Base-by-base conservation (phyloP, 2,113 vertebrate genomes). In the Diadophis punctatus region DNA sequence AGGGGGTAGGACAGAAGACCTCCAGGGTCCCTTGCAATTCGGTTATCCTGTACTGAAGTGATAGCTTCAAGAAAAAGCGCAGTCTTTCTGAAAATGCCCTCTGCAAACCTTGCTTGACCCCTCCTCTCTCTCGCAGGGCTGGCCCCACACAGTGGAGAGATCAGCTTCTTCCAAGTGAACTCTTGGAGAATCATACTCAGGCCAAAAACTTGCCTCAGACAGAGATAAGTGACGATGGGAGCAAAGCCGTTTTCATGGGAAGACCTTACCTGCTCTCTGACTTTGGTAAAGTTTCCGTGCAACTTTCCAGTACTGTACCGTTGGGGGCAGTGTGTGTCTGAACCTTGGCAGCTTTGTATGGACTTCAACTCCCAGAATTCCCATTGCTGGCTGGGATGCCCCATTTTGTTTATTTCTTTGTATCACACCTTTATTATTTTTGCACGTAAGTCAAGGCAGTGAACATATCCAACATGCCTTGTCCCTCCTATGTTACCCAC, bases 141-240 rank as follows among this genome's bases (percentile, higher is more conserved):
- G 92, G 96, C 58, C 95, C 96, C 3, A 96, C 95, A 18, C 49
- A 52, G 68, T 98, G 97, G 97, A 84, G 97, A 80, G 97, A 98
- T 58, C 97, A 97, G 91, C 48, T 98, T 43, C 20, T 91, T 55
- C 97, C 97, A 1, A 97, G 95, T 56, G 49, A 48, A 90, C 94
- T 96, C 0, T 68, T 97, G 90, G 94, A 96, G 23, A 94, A 89
- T 51, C 88, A 96, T 0, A 94, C 95, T 92, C 95, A 53, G 8
- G 20, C 12, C 48, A 96, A 93, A 87, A 96, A 96, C 68, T 52
- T 97, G 18, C 88, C 95, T 0, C 87, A 56, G 0, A 96, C 97
- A 0, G 11, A 96, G 43, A 96, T 96, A 93, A 93, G 27, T 6
- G 8, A 74, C 0, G 84, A 96, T 0, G 96, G 93, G 0, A 91